These are phyloP conservation scores for Ceuthmochares aereus DNA, from an alignment of 2,113 vertebrate genomes.

Conservation along the genomic window DNA sequence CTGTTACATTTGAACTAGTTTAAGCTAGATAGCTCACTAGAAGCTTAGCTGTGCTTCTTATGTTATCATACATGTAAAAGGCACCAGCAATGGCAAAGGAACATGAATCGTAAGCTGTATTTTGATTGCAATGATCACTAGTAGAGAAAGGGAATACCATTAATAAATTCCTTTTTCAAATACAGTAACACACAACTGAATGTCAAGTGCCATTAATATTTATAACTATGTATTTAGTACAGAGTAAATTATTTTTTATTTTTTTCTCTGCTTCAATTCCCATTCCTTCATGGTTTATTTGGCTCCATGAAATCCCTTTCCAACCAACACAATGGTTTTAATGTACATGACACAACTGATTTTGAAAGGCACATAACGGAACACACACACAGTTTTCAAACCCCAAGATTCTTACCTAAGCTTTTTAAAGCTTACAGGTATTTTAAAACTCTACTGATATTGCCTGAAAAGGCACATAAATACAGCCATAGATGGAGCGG, in stretches of 20 bases:
- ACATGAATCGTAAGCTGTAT: neutral
- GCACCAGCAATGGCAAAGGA: neutral
- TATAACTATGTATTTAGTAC: neutral
- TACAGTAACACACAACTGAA: neutral
- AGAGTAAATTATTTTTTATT: neutral
- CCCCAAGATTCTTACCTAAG: neutral
- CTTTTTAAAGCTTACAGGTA: neutral
- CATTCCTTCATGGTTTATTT: accelerated
- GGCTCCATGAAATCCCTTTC: neutral
- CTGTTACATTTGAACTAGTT: neutral
- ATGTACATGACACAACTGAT: neutral
- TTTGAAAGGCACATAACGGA: neutral
- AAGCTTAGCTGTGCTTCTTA: neutral
- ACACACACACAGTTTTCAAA: neutral
- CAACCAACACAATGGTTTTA: neutral
- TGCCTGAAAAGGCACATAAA: neutral
- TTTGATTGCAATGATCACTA: neutral
- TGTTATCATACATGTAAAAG: accelerated
- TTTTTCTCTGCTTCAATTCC: neutral
- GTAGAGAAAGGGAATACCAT: neutral
- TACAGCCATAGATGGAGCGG: neutral
- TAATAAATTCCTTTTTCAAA: neutral
- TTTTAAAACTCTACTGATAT: neutral
- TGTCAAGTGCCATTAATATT: neutral
- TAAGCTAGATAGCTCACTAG: neutral